phyloP scores from a whole-genome alignment of 2,797 vertebrate genomes.

The Scolopax bukidnonensis region DNA sequence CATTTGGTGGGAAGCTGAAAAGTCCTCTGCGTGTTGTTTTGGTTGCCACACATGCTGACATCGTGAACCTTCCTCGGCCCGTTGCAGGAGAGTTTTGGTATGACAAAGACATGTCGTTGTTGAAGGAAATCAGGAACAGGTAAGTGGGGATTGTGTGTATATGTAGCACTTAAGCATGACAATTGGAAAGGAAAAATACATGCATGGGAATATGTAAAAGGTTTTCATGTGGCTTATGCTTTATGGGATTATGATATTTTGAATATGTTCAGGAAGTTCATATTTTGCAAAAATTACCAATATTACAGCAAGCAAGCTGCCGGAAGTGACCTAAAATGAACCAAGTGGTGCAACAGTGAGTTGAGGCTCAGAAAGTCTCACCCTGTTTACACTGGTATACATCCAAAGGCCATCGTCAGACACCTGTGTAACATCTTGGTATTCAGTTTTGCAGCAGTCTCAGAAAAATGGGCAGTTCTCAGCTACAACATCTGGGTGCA shows the following conservation, averaged over 20 bases:
- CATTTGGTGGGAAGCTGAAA: constrained; percentile 91
- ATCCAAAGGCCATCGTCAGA: not conserved
- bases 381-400: not conserved
- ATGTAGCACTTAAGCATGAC: not conserved
- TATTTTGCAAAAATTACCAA: not conserved
- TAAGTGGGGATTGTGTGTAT: constrained; percentile 34
- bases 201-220: not conserved
- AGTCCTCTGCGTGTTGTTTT: constrained; percentile 88
- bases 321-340: not conserved
- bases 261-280: not conserved
- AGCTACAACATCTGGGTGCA: not conserved
- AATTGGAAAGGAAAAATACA: not conserved
- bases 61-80: constrained; percentile 90
- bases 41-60: constrained; percentile 94
- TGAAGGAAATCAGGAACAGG: constrained; percentile 94
- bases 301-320: not conserved
- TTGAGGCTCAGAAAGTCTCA: not conserved
- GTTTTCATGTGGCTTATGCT: not conserved
- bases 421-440: not conserved
- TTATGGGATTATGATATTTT: not conserved
- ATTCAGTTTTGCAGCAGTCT: not conserved
- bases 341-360: not conserved
- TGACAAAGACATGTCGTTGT: constrained; percentile 87
- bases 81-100: constrained; percentile 94
- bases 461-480: not conserved